Percentiles rank a stretch among this genome's conserved stretches.
Evolutionary conservation across 2,113 vertebrate genomes (phyloP).

Genomic region (Capreolus pygargus): DNA sequence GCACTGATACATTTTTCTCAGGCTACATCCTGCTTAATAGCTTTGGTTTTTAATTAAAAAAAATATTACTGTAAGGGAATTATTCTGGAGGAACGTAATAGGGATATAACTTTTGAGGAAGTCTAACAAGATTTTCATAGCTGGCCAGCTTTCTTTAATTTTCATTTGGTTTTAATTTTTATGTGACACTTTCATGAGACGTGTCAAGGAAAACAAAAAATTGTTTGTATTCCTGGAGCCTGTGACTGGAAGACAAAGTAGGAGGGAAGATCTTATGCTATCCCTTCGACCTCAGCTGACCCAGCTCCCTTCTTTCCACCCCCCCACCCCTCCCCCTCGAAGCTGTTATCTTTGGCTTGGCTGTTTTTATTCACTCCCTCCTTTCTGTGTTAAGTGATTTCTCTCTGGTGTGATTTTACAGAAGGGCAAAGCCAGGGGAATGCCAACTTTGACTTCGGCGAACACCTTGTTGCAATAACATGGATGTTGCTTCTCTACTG

Average conservation of each 20-base stretch:
- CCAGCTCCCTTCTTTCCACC: fast-evolving
- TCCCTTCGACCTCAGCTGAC: not conserved
- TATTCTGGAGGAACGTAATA: not conserved
- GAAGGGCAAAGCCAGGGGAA: not conserved
- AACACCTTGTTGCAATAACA: fast-evolving
- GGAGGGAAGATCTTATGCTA: fast-evolving
- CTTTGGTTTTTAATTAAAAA: not conserved
- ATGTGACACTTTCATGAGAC: not conserved
- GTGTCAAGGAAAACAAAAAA: not conserved
- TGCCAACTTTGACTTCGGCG: not conserved
- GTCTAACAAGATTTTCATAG: constrained; percentile 1
- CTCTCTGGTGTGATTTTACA: not conserved
- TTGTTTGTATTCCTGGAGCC: not conserved
- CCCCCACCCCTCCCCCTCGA: too few species aligned
- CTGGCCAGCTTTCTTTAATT: not conserved
- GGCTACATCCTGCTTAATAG: not conserved
- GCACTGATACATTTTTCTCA: not conserved
- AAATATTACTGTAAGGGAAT: not conserved
- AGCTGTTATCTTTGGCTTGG: not conserved
- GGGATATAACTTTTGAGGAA: not conserved
- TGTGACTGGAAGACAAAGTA: too few species aligned
- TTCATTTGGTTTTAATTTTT: not conserved
- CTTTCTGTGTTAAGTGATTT: not conserved
- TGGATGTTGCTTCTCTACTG: not conserved
- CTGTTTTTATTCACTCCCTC: not conserved